Conservation (phyloP, 2,113 vertebrate species). For the Brachypteracias leptosomus region DNA sequence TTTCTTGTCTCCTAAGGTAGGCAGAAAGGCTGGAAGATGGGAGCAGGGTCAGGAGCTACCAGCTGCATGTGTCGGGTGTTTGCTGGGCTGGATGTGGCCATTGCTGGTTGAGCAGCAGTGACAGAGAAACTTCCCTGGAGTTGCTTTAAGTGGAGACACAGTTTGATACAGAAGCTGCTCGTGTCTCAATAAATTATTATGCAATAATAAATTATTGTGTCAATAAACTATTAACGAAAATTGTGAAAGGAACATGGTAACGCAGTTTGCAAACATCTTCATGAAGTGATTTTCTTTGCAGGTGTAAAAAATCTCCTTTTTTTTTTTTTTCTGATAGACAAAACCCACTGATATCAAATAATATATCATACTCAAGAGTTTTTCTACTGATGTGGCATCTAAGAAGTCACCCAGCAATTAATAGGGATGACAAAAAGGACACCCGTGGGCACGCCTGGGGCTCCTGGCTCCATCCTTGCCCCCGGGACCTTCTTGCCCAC, state of each 20-base stretch:
- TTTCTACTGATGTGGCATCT: rapidly evolving
- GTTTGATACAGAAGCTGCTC: not conserved
- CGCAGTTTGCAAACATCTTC: not conserved
- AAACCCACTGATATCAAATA: not conserved
- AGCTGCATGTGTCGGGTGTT: not conserved
- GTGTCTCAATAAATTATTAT: rapidly evolving
- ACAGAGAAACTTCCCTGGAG: not conserved
- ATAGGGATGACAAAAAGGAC: not conserved
- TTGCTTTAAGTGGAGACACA: not conserved
- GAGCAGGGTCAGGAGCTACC: not conserved
- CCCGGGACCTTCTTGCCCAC: not conserved
- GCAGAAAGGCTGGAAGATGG: not conserved
- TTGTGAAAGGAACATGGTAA: not conserved
- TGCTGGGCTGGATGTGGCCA: not conserved
- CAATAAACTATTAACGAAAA: not conserved
- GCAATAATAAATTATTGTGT: not conserved
- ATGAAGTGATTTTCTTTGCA: not conserved
- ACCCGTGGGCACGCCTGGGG: not conserved
- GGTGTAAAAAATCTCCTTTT: not conserved
- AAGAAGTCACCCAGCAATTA: not conserved
- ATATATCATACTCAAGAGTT: not conserved
- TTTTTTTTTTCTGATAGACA: not conserved
- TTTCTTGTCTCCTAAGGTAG: slow-evolving; percentile 1
- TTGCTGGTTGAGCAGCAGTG: not conserved
- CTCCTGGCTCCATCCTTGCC: not conserved